phyloP scores from a whole-genome alignment of 2,888 invertebrate species.

The Lutraria lutraria region DNA sequence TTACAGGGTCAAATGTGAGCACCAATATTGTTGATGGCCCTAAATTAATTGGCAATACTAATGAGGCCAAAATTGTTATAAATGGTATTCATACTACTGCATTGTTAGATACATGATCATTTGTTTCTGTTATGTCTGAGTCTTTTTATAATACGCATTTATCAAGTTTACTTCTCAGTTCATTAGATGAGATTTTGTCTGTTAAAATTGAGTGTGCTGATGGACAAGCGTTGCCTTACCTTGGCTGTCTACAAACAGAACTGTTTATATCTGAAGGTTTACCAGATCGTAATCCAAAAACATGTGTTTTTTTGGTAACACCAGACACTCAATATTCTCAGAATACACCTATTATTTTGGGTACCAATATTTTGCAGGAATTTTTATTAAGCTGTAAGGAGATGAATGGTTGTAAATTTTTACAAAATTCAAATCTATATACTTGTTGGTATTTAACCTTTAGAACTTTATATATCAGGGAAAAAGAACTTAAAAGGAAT shows the following conservation, averaged over 20 bases:
- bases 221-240: neutral
- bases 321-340: too few relatives aligned
- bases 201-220: slow-evolving; percentile 19
- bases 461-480: neutral
- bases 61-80: neutral
- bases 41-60: neutral
- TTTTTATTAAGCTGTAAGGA: too few relatives aligned
- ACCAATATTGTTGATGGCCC: neutral
- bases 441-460: slow-evolving; percentile 37
- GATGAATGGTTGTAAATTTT: slow-evolving; percentile 26
- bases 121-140: neutral
- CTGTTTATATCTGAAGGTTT: neutral
- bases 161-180: neutral
- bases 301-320: neutral
- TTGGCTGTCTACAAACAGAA: neutral
- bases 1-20: slow-evolving; percentile 1
- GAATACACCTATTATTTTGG: neutral
- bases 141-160: slow-evolving; percentile 10
- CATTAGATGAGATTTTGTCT: neutral
- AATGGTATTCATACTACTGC: neutral
- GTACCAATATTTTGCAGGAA: neutral
- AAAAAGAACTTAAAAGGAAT: slow-evolving; percentile 30
- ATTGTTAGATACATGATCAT: neutral
- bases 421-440: slow-evolving; percentile 44
- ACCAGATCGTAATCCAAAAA: neutral